Evolutionary conservation across 2,797 vertebrate species (phyloP).

Genomic region (Apogon hyalosoma): DNA sequence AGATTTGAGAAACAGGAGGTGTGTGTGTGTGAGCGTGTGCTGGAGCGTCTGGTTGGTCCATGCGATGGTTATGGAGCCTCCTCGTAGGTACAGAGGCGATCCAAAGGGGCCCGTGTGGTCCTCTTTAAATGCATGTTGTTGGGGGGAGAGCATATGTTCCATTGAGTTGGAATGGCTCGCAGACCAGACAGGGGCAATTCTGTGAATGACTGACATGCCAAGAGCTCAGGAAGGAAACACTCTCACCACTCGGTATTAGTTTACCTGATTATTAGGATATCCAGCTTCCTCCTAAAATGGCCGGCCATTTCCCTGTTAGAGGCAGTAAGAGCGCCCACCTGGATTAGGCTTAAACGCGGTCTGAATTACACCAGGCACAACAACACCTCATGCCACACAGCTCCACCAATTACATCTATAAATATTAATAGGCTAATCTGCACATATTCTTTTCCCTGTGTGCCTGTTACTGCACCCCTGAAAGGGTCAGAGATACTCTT

Average conservation of each 20-base stretch:
- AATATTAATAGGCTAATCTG: conserved; percentile 75
- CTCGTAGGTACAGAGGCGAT: conserved; percentile 55
- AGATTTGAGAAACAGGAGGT: conserved; percentile 67
- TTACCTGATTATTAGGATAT: conserved; percentile 94
- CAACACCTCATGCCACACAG: conserved; percentile 26
- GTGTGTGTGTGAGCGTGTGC: conserved; percentile 50
- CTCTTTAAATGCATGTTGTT: conserved; percentile 72
- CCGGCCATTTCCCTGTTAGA: conserved; percentile 65
- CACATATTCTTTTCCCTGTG: conserved; percentile 49
- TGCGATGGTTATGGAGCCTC: conserved; percentile 60
- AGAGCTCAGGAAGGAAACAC: conserved; percentile 88
- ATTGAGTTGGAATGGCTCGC: conserved; percentile 83
- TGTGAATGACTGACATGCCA: conserved; percentile 81
- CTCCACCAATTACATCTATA: conserved; percentile 62
- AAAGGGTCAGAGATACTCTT: conserved; percentile 66
- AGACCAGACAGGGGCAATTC: conserved; percentile 85
- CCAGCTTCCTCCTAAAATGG: conserved; percentile 77
- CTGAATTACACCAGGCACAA: conserved; percentile 40
- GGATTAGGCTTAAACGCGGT: conserved; percentile 45
- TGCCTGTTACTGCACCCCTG: conserved; percentile 29
- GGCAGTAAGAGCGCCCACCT: conserved; percentile 61
- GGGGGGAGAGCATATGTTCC: conserved; percentile 76
- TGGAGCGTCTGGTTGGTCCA: conserved; percentile 69
- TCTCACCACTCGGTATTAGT: conserved; percentile 85
- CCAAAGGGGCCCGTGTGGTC: conserved; percentile 62